These are phyloP conservation scores for Syndactyla subalaris DNA, from an alignment of 2,797 vertebrate species.

Conservation along the genomic window DNA sequence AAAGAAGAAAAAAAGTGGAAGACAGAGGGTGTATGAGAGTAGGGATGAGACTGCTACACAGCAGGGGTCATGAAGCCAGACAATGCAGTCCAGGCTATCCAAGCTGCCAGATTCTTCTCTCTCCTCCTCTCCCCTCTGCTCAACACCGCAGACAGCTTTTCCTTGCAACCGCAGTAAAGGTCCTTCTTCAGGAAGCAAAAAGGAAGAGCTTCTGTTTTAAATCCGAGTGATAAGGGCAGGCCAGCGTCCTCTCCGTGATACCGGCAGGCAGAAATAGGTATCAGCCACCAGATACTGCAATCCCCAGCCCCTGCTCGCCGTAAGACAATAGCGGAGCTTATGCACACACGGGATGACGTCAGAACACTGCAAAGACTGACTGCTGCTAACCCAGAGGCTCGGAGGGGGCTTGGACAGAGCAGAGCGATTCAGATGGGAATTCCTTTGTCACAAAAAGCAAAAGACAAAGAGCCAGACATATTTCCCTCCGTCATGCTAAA, in stretches of 20 bases:
- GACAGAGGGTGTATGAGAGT: constrained; percentile 66
- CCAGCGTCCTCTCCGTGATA: constrained; percentile 61
- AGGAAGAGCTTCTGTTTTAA: constrained; percentile 68
- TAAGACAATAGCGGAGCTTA: constrained; percentile 90
- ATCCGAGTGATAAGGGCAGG: constrained; percentile 76
- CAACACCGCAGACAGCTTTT: constrained; percentile 56
- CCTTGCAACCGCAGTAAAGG: constrained; percentile 65
- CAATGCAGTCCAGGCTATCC: constrained; percentile 90
- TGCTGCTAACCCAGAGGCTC: constrained; percentile 79
- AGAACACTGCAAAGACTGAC: constrained; percentile 83
- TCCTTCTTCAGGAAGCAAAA: constrained; percentile 56
- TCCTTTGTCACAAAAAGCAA: constrained; percentile 79
- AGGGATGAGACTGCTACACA: constrained; percentile 92
- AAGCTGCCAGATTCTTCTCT: constrained; percentile 79
- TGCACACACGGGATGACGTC: constrained; percentile 90
- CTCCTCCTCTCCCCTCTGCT: constrained; percentile 61
- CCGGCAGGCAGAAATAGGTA: constrained; percentile 73
- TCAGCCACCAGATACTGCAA: constrained; percentile 79
- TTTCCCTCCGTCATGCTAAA: neutral
- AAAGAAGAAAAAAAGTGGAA: constrained; percentile 66
- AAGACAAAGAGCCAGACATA: constrained; percentile 66
- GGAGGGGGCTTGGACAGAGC: constrained; percentile 73
- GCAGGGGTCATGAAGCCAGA: constrained; percentile 94
- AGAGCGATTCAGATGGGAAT: constrained; percentile 75
- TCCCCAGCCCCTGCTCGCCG: constrained; percentile 78